Base-by-base conservation (phyloP, 2,888 invertebrate genomes). In the Electrophaes corylata region DNA sequence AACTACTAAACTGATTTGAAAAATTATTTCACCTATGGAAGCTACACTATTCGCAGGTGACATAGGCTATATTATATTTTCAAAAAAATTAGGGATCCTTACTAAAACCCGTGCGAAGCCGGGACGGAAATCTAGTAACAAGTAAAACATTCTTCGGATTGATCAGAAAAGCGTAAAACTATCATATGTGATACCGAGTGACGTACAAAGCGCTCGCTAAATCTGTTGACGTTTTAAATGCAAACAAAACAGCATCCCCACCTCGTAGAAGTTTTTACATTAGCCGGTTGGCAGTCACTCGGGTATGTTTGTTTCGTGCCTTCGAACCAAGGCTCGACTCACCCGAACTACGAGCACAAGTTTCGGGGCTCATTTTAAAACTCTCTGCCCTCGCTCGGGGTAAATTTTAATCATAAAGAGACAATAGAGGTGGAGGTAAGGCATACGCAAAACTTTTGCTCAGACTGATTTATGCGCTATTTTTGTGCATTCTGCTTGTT, bases 331-430 rank as follows among this genome's bases (percentile, higher is more conserved):
- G 71, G 83, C 71, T 11, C 14, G 12, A 35, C 37, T 37, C 35
- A 75, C 76, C 67, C 69, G 66, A 84, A 84, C 81, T 82, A 78
- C 79, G 75, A 23, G 77, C 68, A 69, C 77, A 87, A 89, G 84
- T 88, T 88, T 79, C 73, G 81, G 84, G 81, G 83, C 83, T 81
- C 81, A 79, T 84, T 88, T 86, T 80, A 84, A 83, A 86, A 85
- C 81, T 84, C 79, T 69, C 69, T 73, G 75, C 76, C 76, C 75
- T 75, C 76, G 71, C 67, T 41, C 65, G 67, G 68, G 76, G 69
- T 73, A 79, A 81, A 88, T 88, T 89, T 88, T 85, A 86, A 86
- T 88, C 80, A 83, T 86, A 86, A 84, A 84, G 79, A 84, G 84
- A 88, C 86, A 88, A 88, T 83, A 83, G 80, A 80, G 79, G 75